Conservation (phyloP, 2,797 vertebrate species). For the Lepilemur septentrionalis region DNA sequence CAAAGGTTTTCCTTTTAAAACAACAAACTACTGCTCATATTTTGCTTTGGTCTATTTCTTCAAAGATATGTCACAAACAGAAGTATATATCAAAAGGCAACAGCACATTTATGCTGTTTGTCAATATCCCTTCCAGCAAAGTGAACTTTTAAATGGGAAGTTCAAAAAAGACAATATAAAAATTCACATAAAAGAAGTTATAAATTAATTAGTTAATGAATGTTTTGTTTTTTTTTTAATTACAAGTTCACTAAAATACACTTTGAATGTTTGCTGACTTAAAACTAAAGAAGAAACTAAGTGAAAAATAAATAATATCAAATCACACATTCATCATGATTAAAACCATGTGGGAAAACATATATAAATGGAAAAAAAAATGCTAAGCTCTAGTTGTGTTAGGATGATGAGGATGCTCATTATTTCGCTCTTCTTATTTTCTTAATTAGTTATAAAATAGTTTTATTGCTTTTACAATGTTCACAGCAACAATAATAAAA, state of each 20-base stretch:
- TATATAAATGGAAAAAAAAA: not conserved
- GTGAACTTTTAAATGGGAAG: constrained; percentile 63
- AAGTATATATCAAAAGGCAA: not conserved
- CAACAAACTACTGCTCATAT: not conserved
- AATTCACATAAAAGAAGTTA: constrained; percentile 72
- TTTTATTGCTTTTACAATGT: not conserved
- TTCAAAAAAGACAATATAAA: constrained; percentile 63
- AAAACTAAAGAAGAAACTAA: not conserved
- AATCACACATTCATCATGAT: not conserved
- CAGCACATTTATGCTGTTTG: not conserved
- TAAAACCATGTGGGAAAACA: not conserved
- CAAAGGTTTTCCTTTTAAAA: constrained; percentile 35
- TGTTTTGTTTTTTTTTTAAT: not conserved
- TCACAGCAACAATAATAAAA: not conserved
- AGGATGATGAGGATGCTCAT: not conserved
- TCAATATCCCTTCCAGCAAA: constrained; percentile 52
- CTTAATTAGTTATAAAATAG: not conserved
- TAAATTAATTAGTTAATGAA: constrained; percentile 57
- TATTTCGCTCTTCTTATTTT: not conserved
- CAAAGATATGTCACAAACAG: not conserved
- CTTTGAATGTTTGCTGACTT: not conserved
- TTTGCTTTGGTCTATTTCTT: not conserved
- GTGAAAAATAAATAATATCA: constrained; percentile 18
- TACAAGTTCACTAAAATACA: not conserved
- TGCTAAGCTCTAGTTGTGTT: not conserved